Evolutionary conservation across 2,113 vertebrate genomes (phyloP), one percentile per base, ranked within the genome.

Genomic region (Sinocyclocheilus maitianheensis): DNA sequence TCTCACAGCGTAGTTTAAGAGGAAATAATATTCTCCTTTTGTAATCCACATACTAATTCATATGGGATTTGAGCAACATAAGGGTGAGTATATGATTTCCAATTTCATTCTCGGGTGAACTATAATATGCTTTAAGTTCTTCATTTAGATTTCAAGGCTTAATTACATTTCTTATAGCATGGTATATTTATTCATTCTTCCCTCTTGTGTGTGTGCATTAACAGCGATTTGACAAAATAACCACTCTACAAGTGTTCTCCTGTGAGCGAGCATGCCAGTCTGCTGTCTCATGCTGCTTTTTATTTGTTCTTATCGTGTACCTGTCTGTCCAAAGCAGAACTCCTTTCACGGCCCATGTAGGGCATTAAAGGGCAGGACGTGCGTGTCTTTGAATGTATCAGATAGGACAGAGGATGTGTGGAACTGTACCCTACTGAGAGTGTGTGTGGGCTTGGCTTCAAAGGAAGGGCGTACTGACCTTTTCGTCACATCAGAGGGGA

Each of bases 311-410:
- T 67, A 84, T 85, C 84, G 13, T 83, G 83, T 83, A 84, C 40
- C 79, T 77, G 79, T 88, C 80, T 83, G 48, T 78, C 77, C 71
- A 76, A 51, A 62, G 43, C 75, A 67, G 9, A 76, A 81, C 74
- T 58, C 82, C 62, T 80, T 60, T 55, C 48, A n/a, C 1, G 53
- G 58, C 76, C 58, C 74, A 67, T 69, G 81, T 80, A 76, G 37
- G 76, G 79, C 85, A 82, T 88, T 88, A 88, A 91, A 89, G 88
- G 88, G 63, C 81, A 85, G 60, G 62, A 63, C 58, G 74, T 79
- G 40, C 48, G 76, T 71, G 74, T 71, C 88, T 88, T 87, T 88
- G 83, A 88, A 87, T 83, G 51, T 22, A 18, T 82, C 58, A 55
- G 75, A 83, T 85, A 53, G 69, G 69, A 84, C 51, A 62, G 72